Conservation (phyloP, 2,888 invertebrate genomes). For the Gibbula magus region DNA sequence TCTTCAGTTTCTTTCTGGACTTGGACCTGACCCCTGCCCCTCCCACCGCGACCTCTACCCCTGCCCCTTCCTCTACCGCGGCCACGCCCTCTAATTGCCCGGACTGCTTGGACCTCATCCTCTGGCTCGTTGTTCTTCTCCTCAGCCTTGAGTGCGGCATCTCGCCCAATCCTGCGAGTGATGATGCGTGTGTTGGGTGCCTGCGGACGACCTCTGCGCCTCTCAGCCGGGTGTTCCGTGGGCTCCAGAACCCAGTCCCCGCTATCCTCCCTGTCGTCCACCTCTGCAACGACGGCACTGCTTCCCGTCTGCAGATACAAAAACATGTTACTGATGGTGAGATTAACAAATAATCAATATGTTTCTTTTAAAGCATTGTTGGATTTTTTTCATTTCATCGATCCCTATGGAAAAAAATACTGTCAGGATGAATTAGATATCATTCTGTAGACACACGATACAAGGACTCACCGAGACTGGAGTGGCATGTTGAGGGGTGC, state of each 20-base stretch:
- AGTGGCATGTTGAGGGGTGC: no score
- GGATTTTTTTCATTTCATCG: no score
- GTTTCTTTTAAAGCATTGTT: no score
- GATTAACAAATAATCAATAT: no score
- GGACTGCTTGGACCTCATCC: neutral
- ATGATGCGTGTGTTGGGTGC: neutral
- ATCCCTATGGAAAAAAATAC: no score
- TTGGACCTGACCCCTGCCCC: neutral
- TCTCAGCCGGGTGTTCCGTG: neutral
- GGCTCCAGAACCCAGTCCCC: neutral
- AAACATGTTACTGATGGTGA: no score
- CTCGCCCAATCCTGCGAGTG: slow-evolving; percentile 10
- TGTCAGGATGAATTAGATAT: no score
- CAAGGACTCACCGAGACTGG: no score
- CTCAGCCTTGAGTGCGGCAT: slow-evolving; percentile 11
- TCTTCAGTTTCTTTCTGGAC: slow-evolving; percentile 1
- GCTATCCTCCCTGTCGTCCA: no score
- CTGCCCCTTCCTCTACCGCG: slow-evolving; percentile 32
- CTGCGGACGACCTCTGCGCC: neutral
- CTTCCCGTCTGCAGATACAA: no score
- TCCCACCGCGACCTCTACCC: neutral
- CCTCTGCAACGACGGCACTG: no score
- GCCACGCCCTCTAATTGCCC: slow-evolving; percentile 25
- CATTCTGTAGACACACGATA: no score
- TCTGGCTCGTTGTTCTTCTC: slow-evolving; percentile 2